phyloP scores from a whole-genome alignment of 2,113 vertebrate genomes.

The Plestiodon gilberti region DNA sequence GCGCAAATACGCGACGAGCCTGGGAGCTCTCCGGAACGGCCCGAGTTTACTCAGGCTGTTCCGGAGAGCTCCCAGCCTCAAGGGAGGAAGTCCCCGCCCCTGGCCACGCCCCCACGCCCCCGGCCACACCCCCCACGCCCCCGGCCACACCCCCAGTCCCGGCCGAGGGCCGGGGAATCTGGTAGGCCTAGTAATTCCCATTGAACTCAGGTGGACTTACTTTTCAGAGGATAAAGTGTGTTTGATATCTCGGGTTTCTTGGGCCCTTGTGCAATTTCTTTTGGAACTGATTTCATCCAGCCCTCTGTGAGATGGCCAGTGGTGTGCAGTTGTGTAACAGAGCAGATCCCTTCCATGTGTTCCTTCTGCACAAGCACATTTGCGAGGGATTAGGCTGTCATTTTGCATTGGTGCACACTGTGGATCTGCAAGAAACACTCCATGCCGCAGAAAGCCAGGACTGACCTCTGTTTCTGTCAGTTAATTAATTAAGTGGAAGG shows the following conservation, averaged over 20 bases:
- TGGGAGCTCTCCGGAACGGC: too few relatives aligned
- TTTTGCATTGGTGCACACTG: neutral
- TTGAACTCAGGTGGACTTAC: neutral
- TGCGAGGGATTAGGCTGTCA: neutral
- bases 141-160: too few relatives aligned
- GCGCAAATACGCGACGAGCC: too few relatives aligned
- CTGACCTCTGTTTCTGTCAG: neutral
- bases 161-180: too few relatives aligned
- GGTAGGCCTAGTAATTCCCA: too few relatives aligned
- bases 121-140: too few relatives aligned
- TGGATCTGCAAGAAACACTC: neutral
- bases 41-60: too few relatives aligned
- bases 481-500: constrained; percentile 2
- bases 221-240: neutral
- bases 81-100: too few relatives aligned
- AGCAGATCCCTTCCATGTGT: neutral
- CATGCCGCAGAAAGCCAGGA: neutral
- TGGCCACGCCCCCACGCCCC: too few relatives aligned
- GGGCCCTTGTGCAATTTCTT: too few relatives aligned
- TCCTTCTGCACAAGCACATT: neutral
- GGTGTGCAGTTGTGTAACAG: neutral
- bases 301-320: neutral
- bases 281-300: neutral
- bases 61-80: too few relatives aligned
- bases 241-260: neutral